A percentile compares a stretch with the other conserved stretches of the same genome.
Evolutionary conservation across 2,113 vertebrate species (phyloP).

Genomic region (Dendrocopos noguchii): DNA sequence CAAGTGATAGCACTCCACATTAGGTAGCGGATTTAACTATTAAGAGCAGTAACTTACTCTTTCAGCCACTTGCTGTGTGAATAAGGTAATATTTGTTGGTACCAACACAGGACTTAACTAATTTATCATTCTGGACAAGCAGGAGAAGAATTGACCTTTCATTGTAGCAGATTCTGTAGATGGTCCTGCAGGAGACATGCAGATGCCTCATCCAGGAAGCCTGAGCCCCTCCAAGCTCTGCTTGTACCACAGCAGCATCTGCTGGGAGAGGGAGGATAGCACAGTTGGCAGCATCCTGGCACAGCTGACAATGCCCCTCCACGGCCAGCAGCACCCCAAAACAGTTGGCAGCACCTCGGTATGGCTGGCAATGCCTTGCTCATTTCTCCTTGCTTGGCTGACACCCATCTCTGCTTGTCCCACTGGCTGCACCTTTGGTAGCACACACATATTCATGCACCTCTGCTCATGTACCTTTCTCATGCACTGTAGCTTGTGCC

Average conservation of each 20-base stretch:
- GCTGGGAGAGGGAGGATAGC: slow-evolving; percentile 46
- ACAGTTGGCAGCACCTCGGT: neutral
- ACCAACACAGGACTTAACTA: neutral
- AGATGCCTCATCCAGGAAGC: neutral
- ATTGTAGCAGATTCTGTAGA: neutral
- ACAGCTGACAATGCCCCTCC: neutral
- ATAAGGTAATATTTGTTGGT: neutral
- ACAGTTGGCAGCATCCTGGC: neutral
- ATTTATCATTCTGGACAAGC: neutral
- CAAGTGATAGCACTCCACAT: neutral
- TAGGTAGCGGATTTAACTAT: neutral
- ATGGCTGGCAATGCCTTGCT: neutral
- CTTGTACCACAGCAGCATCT: slow-evolving; percentile 66
- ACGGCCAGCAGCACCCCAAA: no score
- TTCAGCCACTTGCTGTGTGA: neutral
- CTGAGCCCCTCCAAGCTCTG: slow-evolving; percentile 15
- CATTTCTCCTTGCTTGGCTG: neutral
- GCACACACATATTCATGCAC: neutral
- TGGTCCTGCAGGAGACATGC: neutral
- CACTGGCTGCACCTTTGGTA: no score
- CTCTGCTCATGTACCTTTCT: neutral
- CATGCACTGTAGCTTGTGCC: accelerated
- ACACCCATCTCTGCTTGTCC: neutral
- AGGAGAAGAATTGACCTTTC: neutral
- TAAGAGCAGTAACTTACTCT: neutral